phyloP scores from a whole-genome alignment of 1,140 invertebrate genomes.

The Drosophila tristis region DNA sequence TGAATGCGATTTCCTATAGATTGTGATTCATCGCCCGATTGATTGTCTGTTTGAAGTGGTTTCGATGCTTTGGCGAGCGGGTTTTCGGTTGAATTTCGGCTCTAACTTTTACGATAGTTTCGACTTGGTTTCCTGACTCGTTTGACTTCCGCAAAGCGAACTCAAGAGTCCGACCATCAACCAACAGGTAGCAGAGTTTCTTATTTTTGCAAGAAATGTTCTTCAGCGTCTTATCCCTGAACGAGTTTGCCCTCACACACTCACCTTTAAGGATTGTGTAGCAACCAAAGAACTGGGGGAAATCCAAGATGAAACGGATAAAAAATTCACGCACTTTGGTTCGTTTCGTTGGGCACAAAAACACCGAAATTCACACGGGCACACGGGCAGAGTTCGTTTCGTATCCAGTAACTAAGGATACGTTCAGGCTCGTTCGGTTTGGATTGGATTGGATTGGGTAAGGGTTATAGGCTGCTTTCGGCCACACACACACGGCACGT shows the following conservation, averaged over 20 bases:
- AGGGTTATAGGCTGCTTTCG: constrained; percentile 1
- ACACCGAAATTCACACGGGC: constrained; percentile 24
- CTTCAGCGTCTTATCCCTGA: not conserved
- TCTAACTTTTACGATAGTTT: constrained; percentile 56
- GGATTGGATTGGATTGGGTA: not conserved
- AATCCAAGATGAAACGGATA: constrained; percentile 20
- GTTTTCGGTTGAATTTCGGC: constrained; percentile 29
- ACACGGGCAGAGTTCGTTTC: constrained; percentile 58
- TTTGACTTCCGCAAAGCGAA: constrained; percentile 54
- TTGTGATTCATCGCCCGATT: constrained; percentile 37
- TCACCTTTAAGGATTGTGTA: constrained; percentile 45
- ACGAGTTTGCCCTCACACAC: constrained; percentile 9
- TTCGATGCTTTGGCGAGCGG: constrained; percentile 13
- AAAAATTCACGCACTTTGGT: constrained; percentile 19
- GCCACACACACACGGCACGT: constrained; percentile 65
- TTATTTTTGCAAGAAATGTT: no score
- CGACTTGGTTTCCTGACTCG: constrained; percentile 24
- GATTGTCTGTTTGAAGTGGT: constrained; percentile 27
- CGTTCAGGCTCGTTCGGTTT: not conserved
- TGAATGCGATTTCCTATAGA: constrained; percentile 48
- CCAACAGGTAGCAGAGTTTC: no score
- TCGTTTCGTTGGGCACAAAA: constrained; percentile 27
- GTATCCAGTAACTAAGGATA: constrained; percentile 54
- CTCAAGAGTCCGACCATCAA: constrained; percentile 5
- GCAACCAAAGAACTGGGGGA: constrained; percentile 7